A percentile compares a stretch with the other conserved stretches of the same genome.
Conservation (phyloP, 2,888 invertebrate species). For the Tiliacea citrago region DNA sequence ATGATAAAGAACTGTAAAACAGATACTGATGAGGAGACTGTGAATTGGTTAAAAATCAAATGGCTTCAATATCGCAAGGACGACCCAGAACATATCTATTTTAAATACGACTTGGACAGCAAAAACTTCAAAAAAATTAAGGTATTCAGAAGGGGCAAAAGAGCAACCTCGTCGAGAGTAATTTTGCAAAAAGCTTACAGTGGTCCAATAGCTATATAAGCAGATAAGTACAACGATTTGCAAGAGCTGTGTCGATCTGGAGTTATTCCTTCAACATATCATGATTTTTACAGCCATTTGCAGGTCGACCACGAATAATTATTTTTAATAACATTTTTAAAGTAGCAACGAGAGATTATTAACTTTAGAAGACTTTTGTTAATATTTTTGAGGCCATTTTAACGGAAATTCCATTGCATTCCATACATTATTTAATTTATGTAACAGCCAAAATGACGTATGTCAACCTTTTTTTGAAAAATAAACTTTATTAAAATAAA, state of each 20-base stretch:
- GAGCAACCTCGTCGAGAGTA: conserved; percentile 23
- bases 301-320: conserved; percentile 19
- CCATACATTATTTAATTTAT: not conserved
- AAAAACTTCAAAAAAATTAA: conserved; percentile 30
- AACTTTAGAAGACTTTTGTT: not conserved
- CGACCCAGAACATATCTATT: conserved; percentile 33
- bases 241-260: not conserved
- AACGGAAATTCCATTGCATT: conserved; percentile 5
- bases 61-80: conserved; percentile 40
- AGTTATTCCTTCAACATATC: conserved; percentile 10
- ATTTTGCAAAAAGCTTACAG: conserved; percentile 33
- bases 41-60: conserved; percentile 41
- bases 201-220: conserved; percentile 23
- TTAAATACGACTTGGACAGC: conserved; percentile 36
- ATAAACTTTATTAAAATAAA: not conserved
- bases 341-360: not conserved
- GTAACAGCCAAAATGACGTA: conserved; percentile 1
- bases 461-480: not conserved
- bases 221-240: not conserved
- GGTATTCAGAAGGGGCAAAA: conserved; percentile 40
- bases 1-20: conserved; percentile 37
- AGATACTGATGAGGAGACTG: conserved; percentile 34
- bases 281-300: conserved; percentile 21
- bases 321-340: not conserved
- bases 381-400: not conserved